A percentile compares a stretch with the other conserved stretches of the same genome.
Conservation (phyloP, 2,797 vertebrate species). For the Rhyacichthys aspro region DNA sequence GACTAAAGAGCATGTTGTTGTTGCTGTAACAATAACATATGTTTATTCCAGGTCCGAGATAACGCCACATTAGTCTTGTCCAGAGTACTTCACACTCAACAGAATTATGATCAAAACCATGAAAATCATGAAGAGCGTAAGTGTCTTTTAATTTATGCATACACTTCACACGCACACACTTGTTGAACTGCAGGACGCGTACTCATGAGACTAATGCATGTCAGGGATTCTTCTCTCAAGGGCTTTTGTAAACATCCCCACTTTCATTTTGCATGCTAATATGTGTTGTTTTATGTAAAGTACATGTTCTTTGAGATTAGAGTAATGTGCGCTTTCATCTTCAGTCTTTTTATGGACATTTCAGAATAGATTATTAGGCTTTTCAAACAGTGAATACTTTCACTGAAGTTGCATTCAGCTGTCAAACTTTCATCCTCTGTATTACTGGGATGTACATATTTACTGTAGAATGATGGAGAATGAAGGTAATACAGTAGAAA, state of each 20-base stretch:
- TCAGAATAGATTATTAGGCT: constrained; percentile 53
- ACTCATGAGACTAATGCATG: constrained; percentile 26
- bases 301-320: constrained; percentile 31
- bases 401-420: constrained; percentile 35
- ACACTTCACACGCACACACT: not conserved
- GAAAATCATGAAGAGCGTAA: constrained; percentile 94
- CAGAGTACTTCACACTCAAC: constrained; percentile 86
- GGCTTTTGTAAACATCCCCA: constrained; percentile 44
- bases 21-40: constrained; percentile 22
- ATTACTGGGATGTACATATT: constrained; percentile 38
- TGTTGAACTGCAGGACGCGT: constrained; percentile 23
- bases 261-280: constrained; percentile 71
- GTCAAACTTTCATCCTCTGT: constrained; percentile 28
- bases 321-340: constrained; percentile 55
- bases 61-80: constrained; percentile 93
- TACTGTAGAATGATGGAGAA: constrained; percentile 34
- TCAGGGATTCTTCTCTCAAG: constrained; percentile 35
- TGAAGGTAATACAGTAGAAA: constrained; percentile 12
- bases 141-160: constrained; percentile 56
- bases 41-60: constrained; percentile 88
- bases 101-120: constrained; percentile 94
- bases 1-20: constrained; percentile 5
- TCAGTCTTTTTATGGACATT: constrained; percentile 38
- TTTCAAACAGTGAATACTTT: constrained; percentile 30
- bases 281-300: constrained; percentile 51